Evolutionary conservation across 2,113 vertebrate genomes (phyloP), one percentile per base, ranked within the genome.

Genomic region (Dasyurus viverrinus): DNA sequence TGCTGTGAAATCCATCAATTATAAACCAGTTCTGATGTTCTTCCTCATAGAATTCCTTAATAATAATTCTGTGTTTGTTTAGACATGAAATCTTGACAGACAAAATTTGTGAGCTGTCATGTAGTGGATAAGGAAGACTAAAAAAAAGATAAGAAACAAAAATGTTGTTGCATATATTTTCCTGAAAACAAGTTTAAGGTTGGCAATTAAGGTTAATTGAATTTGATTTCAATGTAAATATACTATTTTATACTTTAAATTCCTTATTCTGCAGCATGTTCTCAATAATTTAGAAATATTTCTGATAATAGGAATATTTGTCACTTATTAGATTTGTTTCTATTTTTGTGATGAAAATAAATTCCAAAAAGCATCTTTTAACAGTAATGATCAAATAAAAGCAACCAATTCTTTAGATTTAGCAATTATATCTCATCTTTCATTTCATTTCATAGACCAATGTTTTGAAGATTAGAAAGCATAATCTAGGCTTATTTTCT

Each of bases 1-100:
- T 99, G 98, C 99, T 99, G 93, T 98, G 99, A 60, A 92, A 93
- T 42, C 98, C 99, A 96, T 99, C 98, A 90, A 99, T 97, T 55
- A 97, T 96, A 93, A 98, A 98, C 99, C 99, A 99, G 98, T 99
- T 99, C 97, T 99, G 99, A 98, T 99, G 99, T 53, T 99, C 98
- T 60, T 97, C 94, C 92, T 98, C 97, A 89, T 99, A 99, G 94
- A 99, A 98, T 55, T 98, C 96, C 96, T 98, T 99, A 55, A 99
- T 97, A 24, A 94, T 97, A 68, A 92, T 97, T 55, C 98, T 97
- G 92, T 99, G 98, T 94, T 98, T 98, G 93, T 91, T 98, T 95
- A 99, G 99, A 97, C 97, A 98, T 42, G 99, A 98, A 94, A 98
- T 99, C 54, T 98, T 98, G 93, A 99, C 95, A 68, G 99, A 98